Evolutionary conservation across 2,113 vertebrate genomes (phyloP).

Genomic region (Strix aluco): DNA sequence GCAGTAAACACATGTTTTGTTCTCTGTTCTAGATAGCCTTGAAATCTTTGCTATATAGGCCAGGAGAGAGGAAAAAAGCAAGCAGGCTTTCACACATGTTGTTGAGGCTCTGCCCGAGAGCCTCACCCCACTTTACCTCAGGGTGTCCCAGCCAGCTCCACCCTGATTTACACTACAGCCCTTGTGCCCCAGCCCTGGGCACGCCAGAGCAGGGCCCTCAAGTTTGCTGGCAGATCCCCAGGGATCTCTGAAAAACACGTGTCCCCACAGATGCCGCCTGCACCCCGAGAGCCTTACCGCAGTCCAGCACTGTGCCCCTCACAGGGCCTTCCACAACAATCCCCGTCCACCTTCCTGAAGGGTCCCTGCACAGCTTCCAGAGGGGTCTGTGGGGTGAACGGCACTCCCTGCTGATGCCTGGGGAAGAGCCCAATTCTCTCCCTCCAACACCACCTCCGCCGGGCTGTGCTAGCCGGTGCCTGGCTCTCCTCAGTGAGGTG

Average conservation of each 20-base stretch:
- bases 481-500: rapidly evolving
- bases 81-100: rapidly evolving
- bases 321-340: rapidly evolving
- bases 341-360: rapidly evolving
- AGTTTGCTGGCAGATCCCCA: not conserved
- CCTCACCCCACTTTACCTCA: not conserved
- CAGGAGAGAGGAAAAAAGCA: rapidly evolving
- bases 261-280: rapidly evolving
- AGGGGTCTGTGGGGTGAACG: not conserved
- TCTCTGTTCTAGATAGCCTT: not conserved
- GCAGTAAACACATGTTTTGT: not conserved
- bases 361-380: rapidly evolving
- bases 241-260: rapidly evolving
- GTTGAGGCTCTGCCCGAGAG: rapidly evolving
- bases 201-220: rapidly evolving
- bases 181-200: rapidly evolving
- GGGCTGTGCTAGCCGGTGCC: rapidly evolving
- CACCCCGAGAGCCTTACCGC: rapidly evolving
- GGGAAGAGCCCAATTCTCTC: rapidly evolving
- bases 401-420: rapidly evolving
- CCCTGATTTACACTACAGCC: rapidly evolving
- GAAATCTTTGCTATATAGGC: not conserved
- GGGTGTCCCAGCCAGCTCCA: not conserved
- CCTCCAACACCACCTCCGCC: rapidly evolving
- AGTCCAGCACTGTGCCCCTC: not conserved